Evolutionary conservation across 2,797 vertebrate species (phyloP).

Genomic region (Macropus fuliginosus): DNA sequence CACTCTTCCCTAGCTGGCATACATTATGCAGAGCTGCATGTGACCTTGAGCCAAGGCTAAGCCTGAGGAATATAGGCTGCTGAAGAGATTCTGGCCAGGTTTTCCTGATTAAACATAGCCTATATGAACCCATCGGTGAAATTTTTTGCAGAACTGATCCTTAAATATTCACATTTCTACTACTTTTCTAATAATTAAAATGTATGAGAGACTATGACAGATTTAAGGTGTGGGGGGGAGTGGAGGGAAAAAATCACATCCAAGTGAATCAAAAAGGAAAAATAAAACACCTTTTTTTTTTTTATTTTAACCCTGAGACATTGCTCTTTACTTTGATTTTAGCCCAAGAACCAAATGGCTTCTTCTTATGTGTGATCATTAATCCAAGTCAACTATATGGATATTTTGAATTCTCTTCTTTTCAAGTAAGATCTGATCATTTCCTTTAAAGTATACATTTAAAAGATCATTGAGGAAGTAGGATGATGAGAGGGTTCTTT

Average conservation of each 20-base stretch:
- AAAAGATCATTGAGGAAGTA: neutral
- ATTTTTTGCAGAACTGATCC: slow-evolving; percentile 29
- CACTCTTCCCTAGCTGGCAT: neutral
- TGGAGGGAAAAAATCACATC: slow-evolving; percentile 39
- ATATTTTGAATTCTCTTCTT: slow-evolving; percentile 11
- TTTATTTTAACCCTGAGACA: neutral
- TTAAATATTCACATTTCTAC: slow-evolving; percentile 54
- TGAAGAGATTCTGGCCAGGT: slow-evolving; percentile 44
- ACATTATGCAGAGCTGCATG: slow-evolving; percentile 37
- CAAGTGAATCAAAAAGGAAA: neutral
- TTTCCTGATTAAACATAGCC: slow-evolving; percentile 9
- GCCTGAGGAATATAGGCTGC: neutral
- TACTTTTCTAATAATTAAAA: slow-evolving; percentile 69
- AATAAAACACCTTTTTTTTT: slow-evolving; percentile 35
- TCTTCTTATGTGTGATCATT: neutral
- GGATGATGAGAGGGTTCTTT: neutral
- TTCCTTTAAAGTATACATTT: slow-evolving; percentile 12
- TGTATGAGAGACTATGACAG: neutral
- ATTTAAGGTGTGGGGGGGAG: slow-evolving; percentile 11
- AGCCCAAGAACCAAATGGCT: neutral
- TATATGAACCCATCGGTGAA: neutral
- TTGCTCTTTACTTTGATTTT: slow-evolving; percentile 37
- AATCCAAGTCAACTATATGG: slow-evolving; percentile 34
- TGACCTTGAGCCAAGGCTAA: slow-evolving; percentile 11
- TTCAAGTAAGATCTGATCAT: slow-evolving; percentile 43